Conservation (phyloP, 1,140 invertebrate species). For the Camponotus pennsylvanicus region DNA sequence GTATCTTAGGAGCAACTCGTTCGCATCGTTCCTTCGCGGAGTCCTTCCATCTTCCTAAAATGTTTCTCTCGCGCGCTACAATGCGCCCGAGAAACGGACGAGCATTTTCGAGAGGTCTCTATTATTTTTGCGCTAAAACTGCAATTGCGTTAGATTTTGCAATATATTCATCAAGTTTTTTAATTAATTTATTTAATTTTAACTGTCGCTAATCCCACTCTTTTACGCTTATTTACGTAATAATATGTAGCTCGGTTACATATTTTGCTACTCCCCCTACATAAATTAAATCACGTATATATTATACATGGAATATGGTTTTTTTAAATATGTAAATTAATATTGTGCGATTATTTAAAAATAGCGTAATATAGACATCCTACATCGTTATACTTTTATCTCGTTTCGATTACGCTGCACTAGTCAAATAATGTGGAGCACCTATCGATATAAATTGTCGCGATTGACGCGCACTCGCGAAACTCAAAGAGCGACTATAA, state of each 20-base stretch:
- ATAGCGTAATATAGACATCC: neutral
- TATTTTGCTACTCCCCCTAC: neutral
- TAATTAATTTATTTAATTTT: too few species aligned
- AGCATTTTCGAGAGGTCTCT: constrained; percentile 44
- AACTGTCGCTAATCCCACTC: neutral
- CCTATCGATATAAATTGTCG: constrained; percentile 58
- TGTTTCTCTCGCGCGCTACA: constrained; percentile 56
- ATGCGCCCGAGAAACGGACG: constrained; percentile 25
- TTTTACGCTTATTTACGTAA: too few species aligned
- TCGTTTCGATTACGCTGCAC: neutral
- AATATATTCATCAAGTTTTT: neutral
- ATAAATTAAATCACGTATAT: neutral
- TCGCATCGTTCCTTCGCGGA: constrained; percentile 77
- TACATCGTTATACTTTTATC: neutral
- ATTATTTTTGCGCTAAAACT: neutral
- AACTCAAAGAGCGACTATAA: constrained; percentile 54
- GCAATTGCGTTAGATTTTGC: neutral
- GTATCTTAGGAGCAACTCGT: constrained; percentile 67
- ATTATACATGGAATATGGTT: neutral
- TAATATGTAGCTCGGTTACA: neutral
- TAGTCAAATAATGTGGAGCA: constrained; percentile 15
- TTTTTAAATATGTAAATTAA: neutral
- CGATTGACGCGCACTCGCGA: constrained; percentile 29
- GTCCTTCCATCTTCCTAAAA: constrained; percentile 65
- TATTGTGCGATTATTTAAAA: neutral